A percentile compares a stretch with the other conserved stretches of the same genome.
phyloP scores from a whole-genome alignment of 2,113 vertebrate species.

The Bostrychus sinensis region DNA sequence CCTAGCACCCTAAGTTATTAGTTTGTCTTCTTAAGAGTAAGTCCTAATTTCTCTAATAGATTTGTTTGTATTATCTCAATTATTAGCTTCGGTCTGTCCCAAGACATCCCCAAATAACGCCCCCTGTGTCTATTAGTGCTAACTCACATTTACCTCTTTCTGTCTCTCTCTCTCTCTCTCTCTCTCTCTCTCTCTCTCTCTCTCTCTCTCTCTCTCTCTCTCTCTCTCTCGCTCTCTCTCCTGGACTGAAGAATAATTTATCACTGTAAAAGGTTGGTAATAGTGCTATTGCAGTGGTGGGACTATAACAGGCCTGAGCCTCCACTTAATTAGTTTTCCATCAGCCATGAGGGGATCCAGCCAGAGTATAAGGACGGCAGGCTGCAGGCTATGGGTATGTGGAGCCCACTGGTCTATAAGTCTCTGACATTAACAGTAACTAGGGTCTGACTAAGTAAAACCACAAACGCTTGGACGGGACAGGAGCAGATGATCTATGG shows the following conservation, averaged over 20 bases:
- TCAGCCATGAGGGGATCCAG: conserved; percentile 38
- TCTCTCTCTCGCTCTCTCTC: too few species aligned
- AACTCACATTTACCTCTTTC: background rate
- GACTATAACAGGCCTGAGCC: conserved; percentile 47
- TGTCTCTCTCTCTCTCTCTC: too few species aligned
- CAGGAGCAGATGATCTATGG: too few species aligned
- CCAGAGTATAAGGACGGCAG: conserved; percentile 37
- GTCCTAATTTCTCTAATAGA: conserved; percentile 36
- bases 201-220: too few species aligned
- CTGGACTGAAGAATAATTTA: conserved; percentile 69
- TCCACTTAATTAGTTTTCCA: conserved; percentile 76
- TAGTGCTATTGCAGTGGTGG: conserved; percentile 38
- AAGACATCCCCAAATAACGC: too few species aligned
- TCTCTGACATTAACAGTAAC: background rate
- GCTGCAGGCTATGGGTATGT: conserved; percentile 28
- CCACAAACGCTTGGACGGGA: too few species aligned
- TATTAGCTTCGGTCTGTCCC: background rate
- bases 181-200: too few species aligned
- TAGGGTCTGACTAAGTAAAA: too few species aligned
- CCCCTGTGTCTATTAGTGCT: background rate
- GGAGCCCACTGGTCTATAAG: conserved; percentile 7
- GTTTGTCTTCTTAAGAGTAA: conserved; percentile 16
- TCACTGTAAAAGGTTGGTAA: conserved; percentile 68
- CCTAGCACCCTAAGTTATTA: conserved; percentile 3
- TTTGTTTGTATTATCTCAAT: conserved; percentile 41